A percentile compares a stretch with the other conserved stretches of the same genome.
phyloP scores from a whole-genome alignment of 2,888 invertebrate species.

The Habroteleia sp. region DNA sequence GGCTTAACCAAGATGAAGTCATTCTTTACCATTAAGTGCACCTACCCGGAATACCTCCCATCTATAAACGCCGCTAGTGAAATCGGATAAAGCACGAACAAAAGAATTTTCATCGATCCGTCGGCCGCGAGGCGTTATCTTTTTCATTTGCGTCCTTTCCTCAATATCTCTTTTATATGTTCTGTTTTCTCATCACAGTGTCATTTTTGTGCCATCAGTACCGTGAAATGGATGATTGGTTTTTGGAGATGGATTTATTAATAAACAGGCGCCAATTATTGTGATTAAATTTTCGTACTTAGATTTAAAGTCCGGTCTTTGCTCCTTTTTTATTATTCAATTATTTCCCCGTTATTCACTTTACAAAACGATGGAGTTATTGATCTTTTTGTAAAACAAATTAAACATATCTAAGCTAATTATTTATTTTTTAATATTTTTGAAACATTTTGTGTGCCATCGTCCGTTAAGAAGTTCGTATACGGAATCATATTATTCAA shows the following conservation, averaged over 20 bases:
- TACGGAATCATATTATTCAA: no score
- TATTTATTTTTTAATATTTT: no score
- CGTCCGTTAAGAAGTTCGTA: no score
- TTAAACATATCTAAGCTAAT: no score
- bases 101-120: slow-evolving; percentile 77
- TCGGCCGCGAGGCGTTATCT: slow-evolving; percentile 76
- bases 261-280: slow-evolving; percentile 30
- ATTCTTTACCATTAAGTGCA: slow-evolving; percentile 68
- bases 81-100: slow-evolving; percentile 76
- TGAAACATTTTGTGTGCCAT: no score
- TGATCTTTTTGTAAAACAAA: no score
- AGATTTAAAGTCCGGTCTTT: no score
- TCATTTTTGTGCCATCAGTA: slow-evolving; percentile 41
- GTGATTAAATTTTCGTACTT: slow-evolving; percentile 15
- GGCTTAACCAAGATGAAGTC: no score
- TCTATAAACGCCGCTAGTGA: slow-evolving; percentile 71
- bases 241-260: slow-evolving; percentile 35
- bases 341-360: no score
- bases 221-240: slow-evolving; percentile 22
- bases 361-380: no score
- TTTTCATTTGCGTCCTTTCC: slow-evolving; percentile 74
- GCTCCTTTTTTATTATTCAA: no score
- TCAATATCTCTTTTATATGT: slow-evolving; percentile 60
- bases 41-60: slow-evolving; percentile 65
- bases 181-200: slow-evolving; percentile 44